Conservation (phyloP, 1,140 invertebrate species). For the Drosophila elegans region DNA sequence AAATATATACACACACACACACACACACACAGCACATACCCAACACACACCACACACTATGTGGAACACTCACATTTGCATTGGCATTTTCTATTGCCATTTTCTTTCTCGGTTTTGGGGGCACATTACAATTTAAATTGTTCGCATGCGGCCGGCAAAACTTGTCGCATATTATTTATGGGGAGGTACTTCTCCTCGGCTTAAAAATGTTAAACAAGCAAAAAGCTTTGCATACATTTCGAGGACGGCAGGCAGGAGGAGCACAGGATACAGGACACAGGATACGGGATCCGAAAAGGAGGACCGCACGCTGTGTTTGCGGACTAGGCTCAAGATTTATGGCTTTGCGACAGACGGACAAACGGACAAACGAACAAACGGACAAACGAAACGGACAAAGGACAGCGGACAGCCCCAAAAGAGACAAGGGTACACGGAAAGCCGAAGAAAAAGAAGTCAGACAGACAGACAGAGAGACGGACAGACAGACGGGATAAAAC, state of each 20-base stretch:
- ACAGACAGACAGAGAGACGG: background rate
- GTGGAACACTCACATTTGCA: conserved; percentile 42
- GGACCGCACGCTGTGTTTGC: conserved; percentile 51
- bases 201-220: conserved; percentile 78
- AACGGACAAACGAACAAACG: conserved; percentile 5
- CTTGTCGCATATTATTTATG: conserved; percentile 79
- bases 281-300: conserved; percentile 10
- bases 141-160: conserved; percentile 66
- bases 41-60: background rate
- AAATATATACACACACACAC: conserved; percentile 18
- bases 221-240: conserved; percentile 65
- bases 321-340: conserved; percentile 75
- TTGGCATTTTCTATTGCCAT: conserved; percentile 61
- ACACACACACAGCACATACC: background rate
- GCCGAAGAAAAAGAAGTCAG: background rate
- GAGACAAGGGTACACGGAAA: conserved; percentile 25
- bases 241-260: conserved; percentile 12
- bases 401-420: conserved; percentile 4
- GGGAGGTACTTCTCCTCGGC: conserved; percentile 16
- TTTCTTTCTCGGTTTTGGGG: conserved; percentile 49
- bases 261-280: background rate
- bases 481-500: conserved; percentile 13
- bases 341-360: conserved; percentile 41
- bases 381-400: background rate
- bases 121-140: conserved; percentile 75